A percentile compares a stretch with the other conserved stretches of the same genome.
Evolutionary conservation across 2,888 invertebrate species (phyloP).

Genomic region (Diaphora mendica): DNA sequence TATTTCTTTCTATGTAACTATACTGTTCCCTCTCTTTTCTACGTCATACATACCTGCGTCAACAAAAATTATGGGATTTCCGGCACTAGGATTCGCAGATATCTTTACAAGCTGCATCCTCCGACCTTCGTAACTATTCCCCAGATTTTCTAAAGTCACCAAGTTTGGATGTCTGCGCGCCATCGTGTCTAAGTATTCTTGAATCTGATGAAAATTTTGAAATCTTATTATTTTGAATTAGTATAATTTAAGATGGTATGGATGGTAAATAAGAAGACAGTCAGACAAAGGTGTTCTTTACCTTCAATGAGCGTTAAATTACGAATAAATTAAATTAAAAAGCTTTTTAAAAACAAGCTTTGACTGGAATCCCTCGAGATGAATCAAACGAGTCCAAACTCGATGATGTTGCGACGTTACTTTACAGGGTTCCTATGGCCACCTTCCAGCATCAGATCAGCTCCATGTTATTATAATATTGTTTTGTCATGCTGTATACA

Average conservation of each 20-base stretch:
- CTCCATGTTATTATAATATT: too few species aligned
- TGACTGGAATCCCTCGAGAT: too few species aligned
- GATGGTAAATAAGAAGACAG: too few species aligned
- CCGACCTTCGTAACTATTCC: constrained; percentile 85
- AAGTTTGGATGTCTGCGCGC: constrained; percentile 71
- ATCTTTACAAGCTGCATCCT: constrained; percentile 85
- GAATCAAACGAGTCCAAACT: too few species aligned
- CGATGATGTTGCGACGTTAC: too few species aligned
- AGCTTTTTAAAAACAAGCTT: too few species aligned
- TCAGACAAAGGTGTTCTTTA: not conserved
- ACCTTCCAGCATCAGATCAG: too few species aligned
- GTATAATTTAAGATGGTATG: too few species aligned
- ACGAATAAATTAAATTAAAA: too few species aligned
- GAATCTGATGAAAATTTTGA: constrained; percentile 59
- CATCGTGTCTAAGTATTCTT: constrained; percentile 59
- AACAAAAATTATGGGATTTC: constrained; percentile 87
- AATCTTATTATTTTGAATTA: not conserved
- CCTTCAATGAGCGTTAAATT: not conserved
- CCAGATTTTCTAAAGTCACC: constrained; percentile 81
- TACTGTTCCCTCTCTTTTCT: not conserved
- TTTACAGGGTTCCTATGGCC: too few species aligned
- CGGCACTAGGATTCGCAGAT: constrained; percentile 77
- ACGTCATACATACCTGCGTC: constrained; percentile 80
- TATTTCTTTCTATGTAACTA: not conserved
- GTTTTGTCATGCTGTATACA: too few species aligned